Evolutionary conservation across 2,797 vertebrate species (phyloP).

Genomic region (Lindbergichthys nudifrons): DNA sequence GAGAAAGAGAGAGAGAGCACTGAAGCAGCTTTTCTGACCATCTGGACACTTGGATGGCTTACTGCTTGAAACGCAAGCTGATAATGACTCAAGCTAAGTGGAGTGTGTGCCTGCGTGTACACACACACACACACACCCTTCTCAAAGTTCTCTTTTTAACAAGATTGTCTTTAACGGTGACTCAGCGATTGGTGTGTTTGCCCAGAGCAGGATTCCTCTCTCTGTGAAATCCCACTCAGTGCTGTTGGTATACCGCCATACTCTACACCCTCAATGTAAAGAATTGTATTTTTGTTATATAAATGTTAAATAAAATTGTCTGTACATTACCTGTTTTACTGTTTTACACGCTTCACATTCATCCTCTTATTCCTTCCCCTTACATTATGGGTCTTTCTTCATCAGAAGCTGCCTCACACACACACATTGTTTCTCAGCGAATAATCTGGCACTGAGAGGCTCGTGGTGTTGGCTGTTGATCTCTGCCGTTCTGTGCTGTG

Average conservation of each 20-base stretch:
- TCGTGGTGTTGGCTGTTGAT: slow-evolving; percentile 61
- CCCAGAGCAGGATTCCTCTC: slow-evolving; percentile 71
- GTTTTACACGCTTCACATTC: background rate
- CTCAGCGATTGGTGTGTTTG: slow-evolving; percentile 67
- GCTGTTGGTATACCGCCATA: slow-evolving; percentile 48
- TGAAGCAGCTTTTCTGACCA: slow-evolving; percentile 85
- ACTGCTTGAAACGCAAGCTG: slow-evolving; percentile 82
- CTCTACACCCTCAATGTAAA: slow-evolving; percentile 45
- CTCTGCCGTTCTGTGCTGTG: slow-evolving; percentile 55
- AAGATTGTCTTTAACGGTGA: slow-evolving; percentile 77
- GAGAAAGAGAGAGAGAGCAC: slow-evolving; percentile 60
- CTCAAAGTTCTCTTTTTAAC: slow-evolving; percentile 76
- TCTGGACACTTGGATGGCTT: slow-evolving; percentile 85
- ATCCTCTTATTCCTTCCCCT: background rate
- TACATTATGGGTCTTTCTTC: slow-evolving; percentile 25
- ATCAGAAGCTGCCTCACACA: slow-evolving; percentile 41
- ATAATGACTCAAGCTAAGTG: slow-evolving; percentile 84
- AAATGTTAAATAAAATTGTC: slow-evolving; percentile 75
- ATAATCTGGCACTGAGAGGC: slow-evolving; percentile 62
- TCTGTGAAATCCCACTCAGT: slow-evolving; percentile 68
- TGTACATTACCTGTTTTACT: slow-evolving; percentile 32
- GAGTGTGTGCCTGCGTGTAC: slow-evolving; percentile 55
- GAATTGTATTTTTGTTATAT: slow-evolving; percentile 67
- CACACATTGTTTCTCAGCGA: slow-evolving; percentile 59
- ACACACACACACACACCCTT: slow-evolving; percentile 29